phyloP scores from a whole-genome alignment of 2,888 invertebrate genomes.

The Sabatieria punctata region DNA sequence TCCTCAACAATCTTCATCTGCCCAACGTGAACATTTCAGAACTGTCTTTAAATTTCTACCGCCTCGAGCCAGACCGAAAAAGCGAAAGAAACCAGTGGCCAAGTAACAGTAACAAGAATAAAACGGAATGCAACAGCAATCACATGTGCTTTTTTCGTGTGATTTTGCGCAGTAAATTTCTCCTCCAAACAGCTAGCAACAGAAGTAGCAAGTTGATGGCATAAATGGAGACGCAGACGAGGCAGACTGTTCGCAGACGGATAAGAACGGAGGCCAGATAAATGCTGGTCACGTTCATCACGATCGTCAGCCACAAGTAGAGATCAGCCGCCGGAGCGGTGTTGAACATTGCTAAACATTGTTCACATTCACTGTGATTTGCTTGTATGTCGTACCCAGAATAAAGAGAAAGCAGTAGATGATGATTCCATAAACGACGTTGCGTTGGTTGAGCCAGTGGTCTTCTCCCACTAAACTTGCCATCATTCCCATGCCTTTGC shows the following conservation, averaged over 20 bases:
- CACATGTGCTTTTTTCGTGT: no score
- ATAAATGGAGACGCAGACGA: slow-evolving; percentile 8
- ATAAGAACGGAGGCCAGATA: slow-evolving; percentile 8
- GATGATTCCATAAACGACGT: slow-evolving; percentile 7
- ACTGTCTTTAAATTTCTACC: no score
- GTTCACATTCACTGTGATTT: not conserved
- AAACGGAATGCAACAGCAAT: no score
- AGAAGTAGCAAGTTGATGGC: slow-evolving; percentile 6
- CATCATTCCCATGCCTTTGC: slow-evolving; percentile 7
- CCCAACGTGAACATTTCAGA: no score
- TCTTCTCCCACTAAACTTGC: slow-evolving; percentile 8
- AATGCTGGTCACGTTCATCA: not conserved
- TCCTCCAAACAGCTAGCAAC: not conserved
- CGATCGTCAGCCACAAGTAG: not conserved
- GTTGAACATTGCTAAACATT: no score
- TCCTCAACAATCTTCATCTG: no score
- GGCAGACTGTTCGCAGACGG: slow-evolving; percentile 7
- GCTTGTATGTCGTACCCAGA: slow-evolving; percentile 3
- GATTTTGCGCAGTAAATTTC: no score
- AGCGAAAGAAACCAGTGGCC: no score
- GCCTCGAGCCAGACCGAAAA: no score
- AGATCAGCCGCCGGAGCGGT: no score
- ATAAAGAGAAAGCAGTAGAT: slow-evolving; percentile 1
- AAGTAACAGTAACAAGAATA: no score
- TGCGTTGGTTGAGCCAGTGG: slow-evolving; percentile 7